Conservation (phyloP, 2,888 invertebrate genomes). For the Harmothoe impar region DNA sequence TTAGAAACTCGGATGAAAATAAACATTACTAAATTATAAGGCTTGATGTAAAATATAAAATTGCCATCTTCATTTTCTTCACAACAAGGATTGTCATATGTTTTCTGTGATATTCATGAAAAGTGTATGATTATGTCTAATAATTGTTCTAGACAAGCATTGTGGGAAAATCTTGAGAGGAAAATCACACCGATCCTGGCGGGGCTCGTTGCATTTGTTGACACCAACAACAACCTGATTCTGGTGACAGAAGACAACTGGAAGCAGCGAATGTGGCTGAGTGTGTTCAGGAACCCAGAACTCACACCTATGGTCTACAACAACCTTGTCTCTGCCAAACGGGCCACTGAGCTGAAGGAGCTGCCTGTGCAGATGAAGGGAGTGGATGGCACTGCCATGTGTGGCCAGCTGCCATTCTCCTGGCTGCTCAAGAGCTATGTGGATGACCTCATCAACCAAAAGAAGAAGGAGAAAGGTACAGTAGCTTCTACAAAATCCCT, state of each 20-base stretch:
- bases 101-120: no score
- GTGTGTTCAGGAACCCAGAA: constrained; percentile 71
- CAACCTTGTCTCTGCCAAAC: constrained; percentile 70
- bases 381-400: constrained; percentile 21
- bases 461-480: not conserved
- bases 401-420: constrained; percentile 51
- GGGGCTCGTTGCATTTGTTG: constrained; percentile 77
- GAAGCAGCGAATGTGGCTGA: constrained; percentile 75
- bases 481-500: not conserved
- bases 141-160: constrained; percentile 73
- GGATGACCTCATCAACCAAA: constrained; percentile 35
- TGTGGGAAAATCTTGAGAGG: constrained; percentile 74
- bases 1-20: no score
- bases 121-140: no score
- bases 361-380: constrained; percentile 53
- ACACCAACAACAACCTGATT: constrained; percentile 78
- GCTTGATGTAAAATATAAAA: no score
- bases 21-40: no score
- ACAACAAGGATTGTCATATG: no score
- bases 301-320: constrained; percentile 71
- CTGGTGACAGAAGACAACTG: constrained; percentile 71
- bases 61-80: no score
- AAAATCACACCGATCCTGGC: constrained; percentile 78
- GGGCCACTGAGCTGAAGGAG: constrained; percentile 53
- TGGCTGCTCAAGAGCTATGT: constrained; percentile 51